Conservation (phyloP, 2,113 vertebrate genomes). For the Poicephalus meyeri region DNA sequence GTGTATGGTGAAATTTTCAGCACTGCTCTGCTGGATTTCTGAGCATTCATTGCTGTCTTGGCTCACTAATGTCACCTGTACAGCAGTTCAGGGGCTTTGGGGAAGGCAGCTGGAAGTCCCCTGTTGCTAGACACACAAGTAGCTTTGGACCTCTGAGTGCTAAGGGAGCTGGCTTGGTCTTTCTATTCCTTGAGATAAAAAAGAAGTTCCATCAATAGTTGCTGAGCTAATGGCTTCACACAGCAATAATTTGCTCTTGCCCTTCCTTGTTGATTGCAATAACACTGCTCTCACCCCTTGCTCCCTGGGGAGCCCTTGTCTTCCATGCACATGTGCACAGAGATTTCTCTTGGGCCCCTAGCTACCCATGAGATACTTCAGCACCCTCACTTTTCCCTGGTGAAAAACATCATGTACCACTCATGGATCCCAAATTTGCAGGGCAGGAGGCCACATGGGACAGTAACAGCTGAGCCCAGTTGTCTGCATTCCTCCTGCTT, state of each 20-base stretch:
- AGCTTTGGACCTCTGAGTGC: not conserved
- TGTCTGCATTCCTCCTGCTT: not conserved
- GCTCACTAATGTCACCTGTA: not conserved
- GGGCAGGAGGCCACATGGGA: not conserved
- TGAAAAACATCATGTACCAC: not conserved
- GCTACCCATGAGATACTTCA: not conserved
- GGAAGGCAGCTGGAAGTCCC: not conserved
- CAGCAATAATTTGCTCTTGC: not conserved
- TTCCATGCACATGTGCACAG: not conserved
- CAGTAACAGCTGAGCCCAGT: not conserved
- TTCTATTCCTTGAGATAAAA: not conserved
- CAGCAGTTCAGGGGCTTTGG: not conserved
- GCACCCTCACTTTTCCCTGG: not conserved
- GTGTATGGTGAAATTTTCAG: not conserved
- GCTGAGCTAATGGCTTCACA: not conserved
- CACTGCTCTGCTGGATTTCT: not conserved
- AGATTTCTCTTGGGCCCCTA: not conserved
- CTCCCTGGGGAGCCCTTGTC: not conserved
- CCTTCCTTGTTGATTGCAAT: not conserved
- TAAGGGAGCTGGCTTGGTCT: not conserved
- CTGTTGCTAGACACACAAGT: fast-evolving
- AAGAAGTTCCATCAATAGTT: not conserved
- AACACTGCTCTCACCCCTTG: not conserved
- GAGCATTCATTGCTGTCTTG: not conserved
- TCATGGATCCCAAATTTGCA: not conserved